A percentile compares a stretch with the other conserved stretches of the same genome.
Evolutionary conservation across 1,140 invertebrate species (phyloP).

Genomic region (Trichonephila clavata): DNA sequence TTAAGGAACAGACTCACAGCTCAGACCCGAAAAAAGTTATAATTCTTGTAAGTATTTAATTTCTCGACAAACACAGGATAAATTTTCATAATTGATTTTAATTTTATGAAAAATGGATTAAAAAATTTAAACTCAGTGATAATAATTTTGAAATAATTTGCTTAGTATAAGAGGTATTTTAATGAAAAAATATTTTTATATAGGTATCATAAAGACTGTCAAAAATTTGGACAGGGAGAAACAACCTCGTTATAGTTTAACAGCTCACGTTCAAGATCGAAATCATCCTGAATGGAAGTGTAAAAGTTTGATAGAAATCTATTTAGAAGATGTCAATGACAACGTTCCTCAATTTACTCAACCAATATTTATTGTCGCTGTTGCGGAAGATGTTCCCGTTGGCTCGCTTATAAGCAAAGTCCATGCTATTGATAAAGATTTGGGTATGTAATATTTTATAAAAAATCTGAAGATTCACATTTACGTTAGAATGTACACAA

Average conservation of each 20-base stretch:
- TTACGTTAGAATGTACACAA: no score
- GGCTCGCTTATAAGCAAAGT: constrained; percentile 82
- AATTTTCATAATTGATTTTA: no score
- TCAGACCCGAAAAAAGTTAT: no score
- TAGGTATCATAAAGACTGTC: constrained; percentile 93
- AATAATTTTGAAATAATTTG: no score
- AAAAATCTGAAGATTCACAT: no score
- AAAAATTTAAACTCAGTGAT: no score
- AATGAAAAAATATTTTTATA: constrained; percentile 78
- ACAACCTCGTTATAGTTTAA: constrained; percentile 86
- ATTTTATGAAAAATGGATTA: no score
- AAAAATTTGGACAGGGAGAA: constrained; percentile 91
- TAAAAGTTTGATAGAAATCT: constrained; percentile 86
- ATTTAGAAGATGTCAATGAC: constrained; percentile 95
- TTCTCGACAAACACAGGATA: no score
- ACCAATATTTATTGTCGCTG: constrained; percentile 83
- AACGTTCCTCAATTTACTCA: constrained; percentile 89
- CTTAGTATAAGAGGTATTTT: background rate
- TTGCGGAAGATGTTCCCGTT: constrained; percentile 90
- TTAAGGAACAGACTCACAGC: no score
- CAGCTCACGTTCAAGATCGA: constrained; percentile 84
- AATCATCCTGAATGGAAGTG: constrained; percentile 71
- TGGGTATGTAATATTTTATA: constrained; percentile 81
- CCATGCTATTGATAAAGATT: constrained; percentile 89
- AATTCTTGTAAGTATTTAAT: no score